Conservation (phyloP, 2,888 invertebrate species). For the Tridacna gigas region DNA sequence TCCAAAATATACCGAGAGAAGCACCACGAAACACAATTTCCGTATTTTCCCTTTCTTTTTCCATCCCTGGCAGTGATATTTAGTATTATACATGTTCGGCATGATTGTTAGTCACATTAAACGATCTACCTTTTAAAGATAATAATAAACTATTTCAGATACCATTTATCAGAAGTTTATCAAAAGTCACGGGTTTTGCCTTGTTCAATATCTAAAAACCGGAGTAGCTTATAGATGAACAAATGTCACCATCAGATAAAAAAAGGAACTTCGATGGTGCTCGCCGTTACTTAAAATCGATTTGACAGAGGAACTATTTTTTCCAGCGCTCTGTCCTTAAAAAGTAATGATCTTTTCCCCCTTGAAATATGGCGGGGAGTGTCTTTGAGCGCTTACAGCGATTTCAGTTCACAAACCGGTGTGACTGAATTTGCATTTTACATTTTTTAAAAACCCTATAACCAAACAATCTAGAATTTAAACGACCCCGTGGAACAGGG, state of each 20-base stretch:
- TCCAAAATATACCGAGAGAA: slow-evolving; percentile 31
- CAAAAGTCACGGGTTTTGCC: too few species aligned
- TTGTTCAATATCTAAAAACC: too few species aligned
- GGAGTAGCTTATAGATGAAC: too few species aligned
- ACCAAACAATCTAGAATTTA: neutral
- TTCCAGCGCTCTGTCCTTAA: neutral
- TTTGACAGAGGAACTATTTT: neutral
- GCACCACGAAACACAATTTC: slow-evolving; percentile 31
- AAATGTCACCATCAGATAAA: too few species aligned
- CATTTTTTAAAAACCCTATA: neutral
- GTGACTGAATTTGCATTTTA: neutral
- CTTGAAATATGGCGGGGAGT: neutral
- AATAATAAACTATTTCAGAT: too few species aligned
- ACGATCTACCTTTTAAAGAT: too few species aligned
- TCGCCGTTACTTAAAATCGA: too few species aligned
- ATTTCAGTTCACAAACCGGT: neutral
- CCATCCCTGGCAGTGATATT: slow-evolving; percentile 18
- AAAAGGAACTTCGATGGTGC: too few species aligned
- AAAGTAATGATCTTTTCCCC: neutral
- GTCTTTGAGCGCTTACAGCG: neutral
- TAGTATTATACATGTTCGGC: neutral
- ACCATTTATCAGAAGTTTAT: too few species aligned
- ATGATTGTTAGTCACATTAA: too few species aligned
- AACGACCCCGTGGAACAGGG: neutral
- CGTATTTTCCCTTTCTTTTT: slow-evolving; percentile 30